Base-by-base conservation (phyloP, 2,888 invertebrate genomes). In the Cataglyphis rosenhaueri region DNA sequence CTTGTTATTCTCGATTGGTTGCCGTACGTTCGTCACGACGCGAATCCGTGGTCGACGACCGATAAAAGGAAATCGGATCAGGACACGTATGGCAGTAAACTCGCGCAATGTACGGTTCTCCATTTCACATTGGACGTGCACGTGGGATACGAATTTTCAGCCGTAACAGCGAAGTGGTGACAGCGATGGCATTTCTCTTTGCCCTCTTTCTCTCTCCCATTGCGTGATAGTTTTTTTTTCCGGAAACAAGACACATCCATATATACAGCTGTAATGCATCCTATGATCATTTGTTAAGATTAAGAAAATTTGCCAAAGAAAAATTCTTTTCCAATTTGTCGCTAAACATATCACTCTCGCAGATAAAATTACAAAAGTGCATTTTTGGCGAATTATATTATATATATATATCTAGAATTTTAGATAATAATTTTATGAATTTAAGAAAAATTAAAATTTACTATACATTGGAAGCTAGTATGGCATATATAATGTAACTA, bases 41-140 rank as follows among this genome's bases (percentile, higher is more conserved):
- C 57, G 78, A 35, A 75, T 52, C 73, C 66, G 57, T 59, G 75
- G 65, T 75, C 81, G 81, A 57, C 52, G 81, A 70, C 38, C 84
- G 82, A 88, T 85, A 82, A 87, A 78, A 81, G 81, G 71, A 87
- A 87, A 85, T 87, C 87, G 87, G 76, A 87, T 88, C 87, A 87
- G 62, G 81, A 61, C 76, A 82, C 84, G 78, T 66, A 68, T 73
- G 78, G 57, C 62, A 66, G 75, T 79, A 88, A 86, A 74, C 44
- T 66, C 61, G 74, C 64, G 78, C 59, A 48, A 64, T 68, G 78
- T 71, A 64, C 64, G 74, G 73, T 61, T 83, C 44, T 66, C 57
- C 61, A 78, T 78, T 78, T 38, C 65, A 52, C 41, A 57, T 29
- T 57, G 79, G 59, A 65, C 79, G n/a, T 32, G 81, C 48, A 68